Base-by-base conservation (phyloP, 2,113 vertebrate species). In the Pyrgilauda ruficollis region DNA sequence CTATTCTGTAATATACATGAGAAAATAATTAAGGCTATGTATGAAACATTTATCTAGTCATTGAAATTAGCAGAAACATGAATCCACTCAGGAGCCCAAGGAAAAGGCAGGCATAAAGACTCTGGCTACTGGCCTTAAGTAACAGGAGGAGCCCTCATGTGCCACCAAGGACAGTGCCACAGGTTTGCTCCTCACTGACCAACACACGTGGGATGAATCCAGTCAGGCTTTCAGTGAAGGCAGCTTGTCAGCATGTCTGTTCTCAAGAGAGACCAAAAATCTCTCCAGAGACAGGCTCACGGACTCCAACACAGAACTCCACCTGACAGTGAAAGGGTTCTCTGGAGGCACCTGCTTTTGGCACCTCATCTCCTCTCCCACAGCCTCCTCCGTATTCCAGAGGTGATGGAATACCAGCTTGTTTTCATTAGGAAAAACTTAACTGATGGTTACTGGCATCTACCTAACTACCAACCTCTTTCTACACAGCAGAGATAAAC, bases 21-120 rank as follows among this genome's bases (percentile, higher is more conserved):
- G 78, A 90, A 92, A 96, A 72, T 61, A 72, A 93, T 87, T 91
- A 84, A 68, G 46, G 41, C 72, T 79, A 63, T 30, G 41, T 46
- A 93, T 46, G 53, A 73, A 83, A 80, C 67, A 86, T 83, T 91
- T n/a, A 90, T 31, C 58, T 88, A 73, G 75, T 43, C 43, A 85
- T 22, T 18, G 14, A 55, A 93, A 93, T 43, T 33, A 83, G 55
- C 4, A 55, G 39, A 80, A 77, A 91, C 15, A 35, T 19, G 56
- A 88, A 83, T 66, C 33, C 18, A 83, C 30, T 27, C 24, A 11
- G 5, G 4, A 93, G 39, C 17, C 47, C 39, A 55, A 74, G 49
- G 39, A 85, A 82, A 77, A 70, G 19, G 50, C 11, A 64, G 31
- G 53, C 53, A 52, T 1, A 52, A 9, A n/a, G 52, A 35, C 37